These are phyloP conservation scores for Hipparchia sbordonii DNA, from an alignment of 2,888 invertebrate species.

Conservation along the genomic window DNA sequence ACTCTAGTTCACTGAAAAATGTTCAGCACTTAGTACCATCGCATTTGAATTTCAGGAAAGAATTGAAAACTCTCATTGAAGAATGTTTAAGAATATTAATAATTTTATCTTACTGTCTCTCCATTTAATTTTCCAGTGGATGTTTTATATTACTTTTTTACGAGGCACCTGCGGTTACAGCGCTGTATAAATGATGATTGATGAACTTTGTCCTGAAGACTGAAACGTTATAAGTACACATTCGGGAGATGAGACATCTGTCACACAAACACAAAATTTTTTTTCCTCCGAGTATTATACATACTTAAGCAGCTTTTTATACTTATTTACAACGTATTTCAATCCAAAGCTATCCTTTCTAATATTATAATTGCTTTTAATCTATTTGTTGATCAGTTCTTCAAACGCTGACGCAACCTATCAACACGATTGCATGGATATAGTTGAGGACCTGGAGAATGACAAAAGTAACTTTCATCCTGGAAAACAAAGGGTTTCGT, in stretches of 20 bases:
- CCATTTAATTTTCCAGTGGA: slow-evolving; percentile 34
- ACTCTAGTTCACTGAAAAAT: slow-evolving; percentile 70
- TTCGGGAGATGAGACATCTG: not conserved
- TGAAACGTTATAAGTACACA: slow-evolving; percentile 2
- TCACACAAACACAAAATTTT: no score
- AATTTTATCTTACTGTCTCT: slow-evolving; percentile 36
- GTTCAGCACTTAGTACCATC: slow-evolving; percentile 55
- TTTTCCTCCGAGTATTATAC: no score
- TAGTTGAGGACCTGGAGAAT: no score
- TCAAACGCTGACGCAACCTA: no score
- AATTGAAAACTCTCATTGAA: slow-evolving; percentile 39
- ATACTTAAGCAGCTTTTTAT: no score
- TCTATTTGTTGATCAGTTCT: no score
- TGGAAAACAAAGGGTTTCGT: no score
- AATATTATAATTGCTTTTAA: no score
- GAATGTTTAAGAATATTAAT: slow-evolving; percentile 35
- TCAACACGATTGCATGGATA: no score
- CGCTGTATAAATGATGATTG: slow-evolving; percentile 23
- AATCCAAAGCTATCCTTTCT: no score
- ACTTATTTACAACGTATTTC: no score
- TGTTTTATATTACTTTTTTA: slow-evolving; percentile 38
- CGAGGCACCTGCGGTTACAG: slow-evolving; percentile 33
- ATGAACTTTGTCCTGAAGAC: slow-evolving; percentile 29
- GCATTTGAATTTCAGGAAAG: slow-evolving; percentile 35
- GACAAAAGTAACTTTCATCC: no score